Conservation (phyloP, 1,140 invertebrate species). For the Bombus superbus region DNA sequence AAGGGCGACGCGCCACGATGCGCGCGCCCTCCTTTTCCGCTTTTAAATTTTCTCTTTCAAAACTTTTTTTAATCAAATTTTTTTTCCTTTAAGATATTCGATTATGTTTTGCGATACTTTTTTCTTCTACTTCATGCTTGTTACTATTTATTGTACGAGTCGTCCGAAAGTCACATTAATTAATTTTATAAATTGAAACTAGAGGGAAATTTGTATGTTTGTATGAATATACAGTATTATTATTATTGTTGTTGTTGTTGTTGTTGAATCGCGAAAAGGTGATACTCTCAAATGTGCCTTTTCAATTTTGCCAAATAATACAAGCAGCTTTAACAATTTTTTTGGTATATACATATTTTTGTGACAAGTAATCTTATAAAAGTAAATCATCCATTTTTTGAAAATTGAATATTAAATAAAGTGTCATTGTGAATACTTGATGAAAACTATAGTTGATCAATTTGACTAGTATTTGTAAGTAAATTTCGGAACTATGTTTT, state of each 20-base stretch:
- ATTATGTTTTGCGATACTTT: background rate
- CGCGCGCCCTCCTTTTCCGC: constrained; percentile 56
- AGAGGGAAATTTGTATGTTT: too few relatives aligned
- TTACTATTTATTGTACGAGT: too few relatives aligned
- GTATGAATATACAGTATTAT: too few relatives aligned
- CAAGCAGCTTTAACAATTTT: too few relatives aligned
- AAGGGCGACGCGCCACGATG: constrained; percentile 39
- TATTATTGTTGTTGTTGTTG: too few relatives aligned
- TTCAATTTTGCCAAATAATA: too few relatives aligned
- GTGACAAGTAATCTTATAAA: background rate
- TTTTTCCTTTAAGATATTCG: background rate
- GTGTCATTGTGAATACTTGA: too few relatives aligned
- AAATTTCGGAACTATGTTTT: background rate
- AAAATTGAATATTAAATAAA: background rate
- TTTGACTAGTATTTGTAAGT: background rate
- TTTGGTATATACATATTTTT: too few relatives aligned
- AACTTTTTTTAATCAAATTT: background rate
- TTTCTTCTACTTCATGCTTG: background rate
- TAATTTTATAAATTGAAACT: background rate
- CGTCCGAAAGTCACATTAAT: background rate
- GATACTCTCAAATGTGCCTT: too few relatives aligned
- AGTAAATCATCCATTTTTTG: background rate
- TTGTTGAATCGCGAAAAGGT: too few relatives aligned
- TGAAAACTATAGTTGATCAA: background rate
- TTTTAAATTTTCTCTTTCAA: background rate